Percentiles rank a stretch among this genome's conserved stretches.
These are phyloP conservation scores for Pollachius pollachius DNA, from an alignment of 2,113 vertebrate species.

Conservation along the genomic window DNA sequence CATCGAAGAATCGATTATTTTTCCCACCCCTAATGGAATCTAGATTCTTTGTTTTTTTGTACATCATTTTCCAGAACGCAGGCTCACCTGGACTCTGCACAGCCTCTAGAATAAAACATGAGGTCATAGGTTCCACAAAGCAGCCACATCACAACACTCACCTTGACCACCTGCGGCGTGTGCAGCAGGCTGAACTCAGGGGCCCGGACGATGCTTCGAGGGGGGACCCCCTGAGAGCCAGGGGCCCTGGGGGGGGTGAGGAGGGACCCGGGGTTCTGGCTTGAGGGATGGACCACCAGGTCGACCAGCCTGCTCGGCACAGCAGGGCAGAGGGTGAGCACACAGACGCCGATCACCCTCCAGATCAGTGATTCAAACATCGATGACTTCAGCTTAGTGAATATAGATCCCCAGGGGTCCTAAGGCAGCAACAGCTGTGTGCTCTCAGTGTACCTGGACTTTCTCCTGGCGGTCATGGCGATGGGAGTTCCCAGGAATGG, in stretches of 20 bases:
- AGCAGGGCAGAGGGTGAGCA: no score
- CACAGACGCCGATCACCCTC: no score
- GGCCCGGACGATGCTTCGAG: slow-evolving; percentile 63
- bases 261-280: slow-evolving; percentile 53
- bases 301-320: slow-evolving; percentile 76
- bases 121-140: no score
- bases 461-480: slow-evolving; percentile 74
- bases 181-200: slow-evolving; percentile 85
- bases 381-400: no score
- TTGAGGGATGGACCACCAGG: slow-evolving; percentile 79
- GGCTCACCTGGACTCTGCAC: no score
- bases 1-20: no score
- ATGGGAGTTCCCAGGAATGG: slow-evolving; percentile 88
- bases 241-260: slow-evolving; percentile 63
- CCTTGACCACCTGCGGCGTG: slow-evolving; percentile 91
- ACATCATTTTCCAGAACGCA: no score
- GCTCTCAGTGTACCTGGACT: slow-evolving; percentile 78
- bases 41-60: no score
- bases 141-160: slow-evolving; percentile 44
- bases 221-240: slow-evolving; percentile 53
- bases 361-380: no score
- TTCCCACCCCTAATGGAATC: no score
- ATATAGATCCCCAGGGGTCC: no score
- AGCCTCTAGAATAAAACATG: no score
- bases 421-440: neutral